A percentile compares a stretch with the other conserved stretches of the same genome.
phyloP scores from a whole-genome alignment of 2,113 vertebrate genomes.

The Nannospalax galili region DNA sequence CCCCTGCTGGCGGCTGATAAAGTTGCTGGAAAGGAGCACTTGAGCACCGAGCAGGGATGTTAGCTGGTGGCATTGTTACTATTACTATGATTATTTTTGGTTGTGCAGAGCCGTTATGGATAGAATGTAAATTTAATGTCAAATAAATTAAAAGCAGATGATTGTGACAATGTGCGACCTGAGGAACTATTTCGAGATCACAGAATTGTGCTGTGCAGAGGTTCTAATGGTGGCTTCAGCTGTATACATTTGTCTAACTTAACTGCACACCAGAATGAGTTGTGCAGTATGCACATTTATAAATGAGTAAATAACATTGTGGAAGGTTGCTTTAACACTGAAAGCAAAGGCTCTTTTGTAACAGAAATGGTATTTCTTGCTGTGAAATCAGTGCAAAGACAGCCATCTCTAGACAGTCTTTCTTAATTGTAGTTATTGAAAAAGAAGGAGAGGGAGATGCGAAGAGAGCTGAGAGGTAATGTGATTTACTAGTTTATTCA shows the following conservation, averaged over 20 bases:
- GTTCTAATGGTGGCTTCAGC: neutral
- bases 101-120: neutral
- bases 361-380: slow-evolving; percentile 53
- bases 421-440: slow-evolving; percentile 42
- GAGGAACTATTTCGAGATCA: neutral
- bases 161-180: neutral
- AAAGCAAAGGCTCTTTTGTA: slow-evolving; percentile 51
- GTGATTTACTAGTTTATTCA: slow-evolving; percentile 73
- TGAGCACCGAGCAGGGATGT: neutral
- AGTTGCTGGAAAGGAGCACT: neutral
- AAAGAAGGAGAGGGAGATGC: neutral
- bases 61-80: neutral
- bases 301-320: neutral
- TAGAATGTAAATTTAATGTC: slow-evolving; percentile 5
- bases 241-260: neutral
- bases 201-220: neutral
- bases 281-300: neutral
- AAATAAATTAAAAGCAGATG: neutral
- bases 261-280: neutral
- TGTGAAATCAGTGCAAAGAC: neutral
- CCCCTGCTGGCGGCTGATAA: neutral
- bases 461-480: slow-evolving; percentile 12
- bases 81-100: neutral
- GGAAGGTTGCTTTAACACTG: neutral
- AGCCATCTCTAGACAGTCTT: neutral